Percentiles rank a stretch among this genome's conserved stretches.
phyloP scores from a whole-genome alignment of 1,140 invertebrate species.

The Euwallacea similis region DNA sequence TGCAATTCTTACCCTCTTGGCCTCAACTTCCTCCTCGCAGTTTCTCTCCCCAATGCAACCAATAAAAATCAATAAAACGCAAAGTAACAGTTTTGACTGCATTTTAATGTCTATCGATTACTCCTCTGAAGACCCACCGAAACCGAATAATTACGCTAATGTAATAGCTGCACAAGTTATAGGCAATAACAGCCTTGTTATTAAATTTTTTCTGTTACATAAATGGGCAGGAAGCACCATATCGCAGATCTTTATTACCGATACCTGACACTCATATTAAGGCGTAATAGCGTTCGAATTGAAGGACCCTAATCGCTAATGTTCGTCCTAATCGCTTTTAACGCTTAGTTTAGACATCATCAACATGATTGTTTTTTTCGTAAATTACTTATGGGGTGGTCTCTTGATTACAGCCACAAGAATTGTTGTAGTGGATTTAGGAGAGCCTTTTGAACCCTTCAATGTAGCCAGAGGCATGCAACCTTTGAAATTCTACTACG shows the following conservation, averaged over 20 bases:
- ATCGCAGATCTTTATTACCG: slow-evolving; percentile 23
- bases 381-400: background rate
- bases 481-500: slow-evolving; percentile 95
- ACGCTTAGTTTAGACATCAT: background rate
- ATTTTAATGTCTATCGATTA: too few relatives aligned
- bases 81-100: too few relatives aligned
- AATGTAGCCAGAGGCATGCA: slow-evolving; percentile 86
- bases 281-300: slow-evolving; percentile 1
- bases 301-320: background rate
- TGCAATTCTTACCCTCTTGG: too few relatives aligned
- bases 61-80: too few relatives aligned
- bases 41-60: too few relatives aligned
- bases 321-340: background rate
- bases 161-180: too few relatives aligned
- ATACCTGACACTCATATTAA: slow-evolving; percentile 1
- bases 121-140: too few relatives aligned
- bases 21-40: too few relatives aligned
- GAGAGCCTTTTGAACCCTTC: slow-evolving; percentile 72
- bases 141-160: too few relatives aligned
- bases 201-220: background rate
- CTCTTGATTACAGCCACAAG: slow-evolving; percentile 62
- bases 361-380: background rate
- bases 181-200: background rate
- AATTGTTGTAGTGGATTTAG: slow-evolving; percentile 71
- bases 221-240: slow-evolving; percentile 19